A percentile compares a stretch with the other conserved stretches of the same genome.
phyloP scores from a whole-genome alignment of 2,113 vertebrate genomes.

The Capra hircus region DNA sequence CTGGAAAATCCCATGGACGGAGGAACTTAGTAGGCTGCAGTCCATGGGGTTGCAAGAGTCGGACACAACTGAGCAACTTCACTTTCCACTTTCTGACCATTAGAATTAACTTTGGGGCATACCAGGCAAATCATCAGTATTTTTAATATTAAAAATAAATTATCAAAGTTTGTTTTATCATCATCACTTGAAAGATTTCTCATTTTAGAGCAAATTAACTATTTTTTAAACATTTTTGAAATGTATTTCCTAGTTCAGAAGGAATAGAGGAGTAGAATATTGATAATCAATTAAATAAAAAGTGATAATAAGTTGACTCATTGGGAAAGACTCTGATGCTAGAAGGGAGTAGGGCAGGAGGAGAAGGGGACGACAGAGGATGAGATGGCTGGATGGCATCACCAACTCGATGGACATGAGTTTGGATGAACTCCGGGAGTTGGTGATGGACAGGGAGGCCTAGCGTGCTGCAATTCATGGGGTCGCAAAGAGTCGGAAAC shows the following conservation, averaged over 20 bases:
- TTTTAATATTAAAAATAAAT: not conserved
- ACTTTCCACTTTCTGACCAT: not conserved
- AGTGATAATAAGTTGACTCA: not conserved
- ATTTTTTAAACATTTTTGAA: constrained; percentile 4
- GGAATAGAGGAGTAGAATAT: not conserved
- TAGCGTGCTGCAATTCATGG: no score
- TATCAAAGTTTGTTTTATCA: not conserved
- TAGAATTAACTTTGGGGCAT: not conserved
- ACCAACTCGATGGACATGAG: no score
- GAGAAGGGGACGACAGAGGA: no score
- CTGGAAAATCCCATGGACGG: not conserved
- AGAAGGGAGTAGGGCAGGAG: no score
- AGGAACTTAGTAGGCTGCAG: not conserved
- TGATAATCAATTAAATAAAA: not conserved
- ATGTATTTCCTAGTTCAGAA: not conserved
- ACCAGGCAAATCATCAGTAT: not conserved
- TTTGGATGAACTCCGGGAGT: no score
- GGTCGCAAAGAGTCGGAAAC: no score
- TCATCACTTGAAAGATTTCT: not conserved
- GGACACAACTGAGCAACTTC: not conserved
- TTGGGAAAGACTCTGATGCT: no score
- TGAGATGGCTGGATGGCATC: no score
- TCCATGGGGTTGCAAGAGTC: not conserved
- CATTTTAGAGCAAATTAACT: not conserved
- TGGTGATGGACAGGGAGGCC: no score